Base-by-base conservation (phyloP, 2,888 invertebrate genomes). In the Spodoptera exigua region DNA sequence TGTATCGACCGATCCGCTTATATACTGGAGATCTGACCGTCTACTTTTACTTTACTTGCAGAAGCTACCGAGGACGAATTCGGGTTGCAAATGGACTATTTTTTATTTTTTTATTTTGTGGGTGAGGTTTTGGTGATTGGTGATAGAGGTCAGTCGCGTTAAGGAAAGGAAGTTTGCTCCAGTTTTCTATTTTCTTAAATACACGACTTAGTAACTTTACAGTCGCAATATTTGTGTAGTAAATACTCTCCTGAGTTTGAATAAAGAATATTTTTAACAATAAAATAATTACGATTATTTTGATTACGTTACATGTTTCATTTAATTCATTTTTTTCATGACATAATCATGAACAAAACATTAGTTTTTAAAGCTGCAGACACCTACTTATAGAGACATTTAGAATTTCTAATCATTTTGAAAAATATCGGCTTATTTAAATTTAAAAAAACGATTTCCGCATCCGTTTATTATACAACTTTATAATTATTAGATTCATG, bases 11-110 rank as follows among this genome's bases (percentile, higher is more conserved):
- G 85, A 65, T 69, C 61, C 79, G 86, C 86, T 93, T 94, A 72
- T 94, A 94, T 94, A 94, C 79, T 76, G 80, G 82, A 84, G 84
- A 85, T 79, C 89, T 88, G 87, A 87, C 88, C 85, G 46, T 79
- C 88, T 79, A 92, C 93, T 93, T 94, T 94, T 92, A 93, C 93
- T 92, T 91, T 82, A 79, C 79, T 76, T 83, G 69, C 63, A 72
- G 79, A 77, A 70, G 68, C 80, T 72, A 77, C 70, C 88, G 91
- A 90, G 89, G 89, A 91, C 91, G 89, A 90, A 87, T 79, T 81
- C 81, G 74, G 87, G 79, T 85, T 86, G 83, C 83, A 82, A 85
- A 86, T 88, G 86, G 74, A 86, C 89, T 82, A 88, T 90, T 86
- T 88, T 81, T 75, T 79, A 2, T 12, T 81, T 82, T 80, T 72